Conservation (phyloP, 2,797 vertebrate genomes). For the Epinephelus awoara region DNA sequence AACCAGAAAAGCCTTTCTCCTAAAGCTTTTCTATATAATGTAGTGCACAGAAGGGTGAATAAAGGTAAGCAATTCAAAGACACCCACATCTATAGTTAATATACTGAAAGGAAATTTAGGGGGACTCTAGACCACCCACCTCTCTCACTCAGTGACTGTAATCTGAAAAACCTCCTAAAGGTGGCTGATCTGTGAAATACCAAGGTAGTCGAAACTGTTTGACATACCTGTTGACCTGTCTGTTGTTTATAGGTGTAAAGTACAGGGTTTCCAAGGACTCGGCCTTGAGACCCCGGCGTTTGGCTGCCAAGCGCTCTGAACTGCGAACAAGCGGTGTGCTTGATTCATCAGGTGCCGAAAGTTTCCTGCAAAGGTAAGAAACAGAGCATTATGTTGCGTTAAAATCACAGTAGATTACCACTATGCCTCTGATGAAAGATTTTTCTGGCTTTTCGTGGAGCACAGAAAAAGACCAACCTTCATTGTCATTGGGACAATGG, state of each 20-base stretch:
- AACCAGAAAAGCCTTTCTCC: background rate
- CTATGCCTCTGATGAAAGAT: background rate
- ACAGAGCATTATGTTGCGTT: background rate
- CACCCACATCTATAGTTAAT: background rate
- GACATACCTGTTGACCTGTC: constrained; percentile 62
- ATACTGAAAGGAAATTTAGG: background rate
- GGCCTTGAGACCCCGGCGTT: constrained; percentile 73
- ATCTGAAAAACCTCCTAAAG: background rate
- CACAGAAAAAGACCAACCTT: background rate
- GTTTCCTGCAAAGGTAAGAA: constrained; percentile 74
- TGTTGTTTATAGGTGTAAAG: constrained; percentile 90
- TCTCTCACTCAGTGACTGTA: too few relatives aligned
- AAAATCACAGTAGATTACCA: background rate
- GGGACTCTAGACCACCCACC: too few relatives aligned
- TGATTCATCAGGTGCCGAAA: constrained; percentile 69
- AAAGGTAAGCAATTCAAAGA: background rate
- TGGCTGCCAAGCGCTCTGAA: constrained; percentile 84
- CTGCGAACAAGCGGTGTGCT: constrained; percentile 83
- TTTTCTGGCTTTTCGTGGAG: background rate
- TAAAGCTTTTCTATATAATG: background rate
- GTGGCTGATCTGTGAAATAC: background rate
- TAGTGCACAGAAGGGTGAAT: background rate
- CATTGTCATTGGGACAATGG: background rate
- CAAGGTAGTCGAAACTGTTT: background rate
- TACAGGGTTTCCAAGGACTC: constrained; percentile 93